Conservation (phyloP, 2,113 vertebrate species). For the Athene noctua region DNA sequence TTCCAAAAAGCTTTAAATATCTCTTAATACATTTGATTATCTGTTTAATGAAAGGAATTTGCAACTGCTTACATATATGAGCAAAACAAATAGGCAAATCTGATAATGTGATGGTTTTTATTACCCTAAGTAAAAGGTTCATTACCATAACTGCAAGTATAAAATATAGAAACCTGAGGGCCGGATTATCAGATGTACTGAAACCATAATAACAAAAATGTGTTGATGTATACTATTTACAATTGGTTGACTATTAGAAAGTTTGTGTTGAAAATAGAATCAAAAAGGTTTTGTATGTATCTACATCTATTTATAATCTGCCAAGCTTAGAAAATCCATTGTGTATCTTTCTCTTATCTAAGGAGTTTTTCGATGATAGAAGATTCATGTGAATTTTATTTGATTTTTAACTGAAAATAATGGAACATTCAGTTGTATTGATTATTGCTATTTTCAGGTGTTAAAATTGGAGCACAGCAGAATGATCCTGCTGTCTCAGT, state of each 20-base stretch:
- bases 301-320: not conserved
- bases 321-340: not conserved
- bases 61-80: not conserved
- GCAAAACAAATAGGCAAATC: not conserved
- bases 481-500: not conserved
- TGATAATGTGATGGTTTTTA: not conserved
- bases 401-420: constrained; percentile 1
- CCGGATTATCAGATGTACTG: not conserved
- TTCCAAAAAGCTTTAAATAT: not conserved
- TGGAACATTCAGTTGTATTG: not conserved
- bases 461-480: not conserved
- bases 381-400: not conserved
- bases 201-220: not conserved
- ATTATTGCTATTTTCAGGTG: constrained; percentile 11
- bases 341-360: not conserved
- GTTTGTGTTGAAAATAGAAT: not conserved
- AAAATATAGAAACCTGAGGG: not conserved
- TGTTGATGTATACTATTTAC: not conserved
- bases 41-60: not conserved
- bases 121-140: not conserved
- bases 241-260: not conserved
- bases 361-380: not conserved
- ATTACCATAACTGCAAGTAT: not conserved
- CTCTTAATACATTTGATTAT: not conserved
- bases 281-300: not conserved